Conservation (phyloP, 2,113 vertebrate genomes). For the Otolemur garnettii region DNA sequence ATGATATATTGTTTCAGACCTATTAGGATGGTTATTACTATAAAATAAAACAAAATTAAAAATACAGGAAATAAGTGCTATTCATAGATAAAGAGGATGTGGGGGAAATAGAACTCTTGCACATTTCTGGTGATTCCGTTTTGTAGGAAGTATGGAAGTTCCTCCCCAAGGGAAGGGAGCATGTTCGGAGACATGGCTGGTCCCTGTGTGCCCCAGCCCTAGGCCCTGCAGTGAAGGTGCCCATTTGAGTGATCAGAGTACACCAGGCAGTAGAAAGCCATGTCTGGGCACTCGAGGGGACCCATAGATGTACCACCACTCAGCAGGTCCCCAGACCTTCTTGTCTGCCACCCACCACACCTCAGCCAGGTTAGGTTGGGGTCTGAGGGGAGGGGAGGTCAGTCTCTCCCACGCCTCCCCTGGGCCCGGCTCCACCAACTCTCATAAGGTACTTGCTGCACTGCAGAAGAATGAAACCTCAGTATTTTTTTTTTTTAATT, state of each 20-base stretch:
- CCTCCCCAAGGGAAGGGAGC: neutral
- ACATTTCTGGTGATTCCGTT: neutral
- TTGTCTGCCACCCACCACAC: neutral
- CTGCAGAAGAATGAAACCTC: neutral
- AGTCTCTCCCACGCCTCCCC: neutral
- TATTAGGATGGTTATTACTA: neutral
- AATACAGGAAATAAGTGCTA: neutral
- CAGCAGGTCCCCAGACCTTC: neutral
- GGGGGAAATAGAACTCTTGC: neutral
- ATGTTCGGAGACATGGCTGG: neutral
- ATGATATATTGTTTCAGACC: too few relatives aligned
- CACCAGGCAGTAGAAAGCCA: neutral
- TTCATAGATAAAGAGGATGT: neutral
- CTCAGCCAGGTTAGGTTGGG: neutral
- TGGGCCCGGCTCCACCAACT: neutral
- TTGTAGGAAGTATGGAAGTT: neutral
- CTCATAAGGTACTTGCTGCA: conserved; percentile 6
- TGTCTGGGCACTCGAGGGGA: neutral
- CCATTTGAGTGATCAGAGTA: too few relatives aligned
- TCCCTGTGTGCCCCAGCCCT: neutral
- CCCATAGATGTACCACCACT: rapidly evolving
- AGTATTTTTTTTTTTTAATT: neutral
- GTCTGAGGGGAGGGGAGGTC: neutral
- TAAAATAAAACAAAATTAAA: neutral
- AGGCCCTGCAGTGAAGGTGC: neutral